phyloP scores from a whole-genome alignment of 2,113 vertebrate genomes.

The Calidris pygmaea region DNA sequence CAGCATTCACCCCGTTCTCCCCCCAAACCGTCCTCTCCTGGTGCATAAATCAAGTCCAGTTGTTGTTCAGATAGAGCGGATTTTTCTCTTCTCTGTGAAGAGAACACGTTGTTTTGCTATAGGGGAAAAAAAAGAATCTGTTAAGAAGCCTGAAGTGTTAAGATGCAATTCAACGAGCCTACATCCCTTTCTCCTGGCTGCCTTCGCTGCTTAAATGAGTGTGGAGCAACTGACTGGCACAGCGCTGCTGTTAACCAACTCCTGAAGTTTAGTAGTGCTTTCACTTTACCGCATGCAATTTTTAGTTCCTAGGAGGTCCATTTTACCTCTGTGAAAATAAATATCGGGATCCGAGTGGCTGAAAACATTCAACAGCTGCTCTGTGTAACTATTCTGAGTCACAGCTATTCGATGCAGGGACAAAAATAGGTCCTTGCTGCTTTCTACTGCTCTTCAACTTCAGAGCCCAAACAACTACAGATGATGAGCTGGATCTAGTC shows the following conservation, averaged over 20 bases:
- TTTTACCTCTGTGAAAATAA: constrained; percentile 22
- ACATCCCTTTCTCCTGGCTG: not conserved
- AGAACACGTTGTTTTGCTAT: constrained; percentile 92
- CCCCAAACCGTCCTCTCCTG: constrained; percentile 50
- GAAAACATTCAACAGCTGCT: constrained; percentile 36
- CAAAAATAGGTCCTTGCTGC: constrained; percentile 7
- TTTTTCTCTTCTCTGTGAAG: constrained; percentile 93
- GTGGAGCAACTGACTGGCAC: not conserved
- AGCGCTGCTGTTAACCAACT: not conserved
- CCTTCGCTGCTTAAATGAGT: not conserved
- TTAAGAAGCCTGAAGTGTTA: constrained; percentile 33
- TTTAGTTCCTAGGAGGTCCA: constrained; percentile 7
- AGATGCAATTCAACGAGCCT: not conserved
- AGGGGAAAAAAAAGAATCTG: constrained; percentile 27
- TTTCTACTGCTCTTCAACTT: not conserved
- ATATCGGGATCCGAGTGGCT: not conserved
- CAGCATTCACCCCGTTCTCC: constrained; percentile 19
- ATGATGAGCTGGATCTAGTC: not conserved
- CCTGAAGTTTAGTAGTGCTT: not conserved
- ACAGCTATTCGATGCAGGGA: not conserved
- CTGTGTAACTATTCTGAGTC: constrained; percentile 25
- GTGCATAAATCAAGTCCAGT: constrained; percentile 53
- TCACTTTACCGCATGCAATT: not conserved
- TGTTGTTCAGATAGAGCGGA: constrained; percentile 85
- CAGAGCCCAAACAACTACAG: constrained; percentile 1